Base-by-base conservation (phyloP, 2,113 vertebrate genomes). In the Rattus rattus region DNA sequence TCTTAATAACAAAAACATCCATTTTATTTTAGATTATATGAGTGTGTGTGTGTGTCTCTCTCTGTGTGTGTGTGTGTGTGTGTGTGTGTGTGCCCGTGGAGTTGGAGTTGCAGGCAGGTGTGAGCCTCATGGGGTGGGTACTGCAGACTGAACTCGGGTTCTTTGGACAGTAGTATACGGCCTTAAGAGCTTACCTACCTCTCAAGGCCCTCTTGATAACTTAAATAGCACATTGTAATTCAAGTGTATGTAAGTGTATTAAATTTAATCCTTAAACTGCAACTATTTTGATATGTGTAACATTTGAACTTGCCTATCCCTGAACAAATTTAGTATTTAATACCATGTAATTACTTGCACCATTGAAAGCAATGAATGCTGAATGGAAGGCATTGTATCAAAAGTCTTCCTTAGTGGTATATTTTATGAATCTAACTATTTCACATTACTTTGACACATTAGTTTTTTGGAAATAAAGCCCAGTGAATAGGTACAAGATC, bases 301-400 rank as follows among this genome's bases (percentile, higher is more conserved):
- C 94, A 93, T 80, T 90, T 69, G 90, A 20, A 94, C 19, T 92
- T 93, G 63, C 63, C 20, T 88, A 5, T 72, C 28, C 36, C 39
- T 93, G 84, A 94, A 67, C 92, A 95, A 95, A 63, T 80, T 28
- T 65, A 86, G n/a, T 24, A 65, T 94, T 92, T 63, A 96, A 94
- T 20, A 47, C 17, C 86, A 79, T 70, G 4, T 73, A 91, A 59
- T 92, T 88, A 94, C 54, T 91, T 85, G 30, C 36, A 73, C 14
- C 20, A 91, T 73, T 94, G 83, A 76, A 90, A 96, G 70, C 49
- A 96, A 95, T 30, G 16, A 20, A 73, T 87, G 80, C 12, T 93
- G 63, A 92, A 59, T 75, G 17, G 76, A 36, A 83, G 56, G 76
- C 89, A 7, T 56, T 94, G 77, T 0, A 79, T n/a, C 90, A 70